Conservation (phyloP, 2,797 vertebrate genomes). For the Cercopithecus hamlyni region DNA sequence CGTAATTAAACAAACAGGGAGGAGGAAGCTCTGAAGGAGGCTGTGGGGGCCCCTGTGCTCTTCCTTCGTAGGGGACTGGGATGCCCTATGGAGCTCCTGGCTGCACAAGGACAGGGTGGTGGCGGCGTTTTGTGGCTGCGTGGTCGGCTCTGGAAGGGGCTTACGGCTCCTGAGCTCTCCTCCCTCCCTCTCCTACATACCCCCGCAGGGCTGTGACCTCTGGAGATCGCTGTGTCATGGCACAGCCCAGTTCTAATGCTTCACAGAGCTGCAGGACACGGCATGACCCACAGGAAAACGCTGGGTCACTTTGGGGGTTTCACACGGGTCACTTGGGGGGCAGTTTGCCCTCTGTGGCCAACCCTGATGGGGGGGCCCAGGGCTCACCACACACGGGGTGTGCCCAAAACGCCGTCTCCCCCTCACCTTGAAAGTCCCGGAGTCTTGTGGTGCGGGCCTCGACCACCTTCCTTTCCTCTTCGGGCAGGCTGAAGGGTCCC, state of each 20-base stretch:
- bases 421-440: slow-evolving; percentile 93
- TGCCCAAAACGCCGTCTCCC: accelerated
- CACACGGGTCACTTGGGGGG: accelerated
- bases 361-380: accelerated
- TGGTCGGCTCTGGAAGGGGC: background rate
- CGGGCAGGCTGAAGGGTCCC: slow-evolving; percentile 89
- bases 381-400: background rate
- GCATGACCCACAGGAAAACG: background rate
- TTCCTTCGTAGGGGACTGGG: background rate
- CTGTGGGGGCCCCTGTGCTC: background rate
- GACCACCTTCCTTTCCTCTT: slow-evolving; percentile 82
- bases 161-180: background rate
- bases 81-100: accelerated
- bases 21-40: background rate
- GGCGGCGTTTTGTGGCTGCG: background rate
- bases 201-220: background rate
- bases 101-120: background rate
- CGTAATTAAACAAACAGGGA: background rate
- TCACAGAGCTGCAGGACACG: accelerated
- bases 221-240: accelerated
- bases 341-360: accelerated
- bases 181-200: background rate
- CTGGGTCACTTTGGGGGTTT: too few relatives aligned
- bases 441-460: slow-evolving; percentile 88
- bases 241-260: background rate